A percentile compares a stretch with the other conserved stretches of the same genome.
These are phyloP conservation scores for Galeruca laticollis DNA, from an alignment of 2,888 invertebrate species.

Conservation along the genomic window DNA sequence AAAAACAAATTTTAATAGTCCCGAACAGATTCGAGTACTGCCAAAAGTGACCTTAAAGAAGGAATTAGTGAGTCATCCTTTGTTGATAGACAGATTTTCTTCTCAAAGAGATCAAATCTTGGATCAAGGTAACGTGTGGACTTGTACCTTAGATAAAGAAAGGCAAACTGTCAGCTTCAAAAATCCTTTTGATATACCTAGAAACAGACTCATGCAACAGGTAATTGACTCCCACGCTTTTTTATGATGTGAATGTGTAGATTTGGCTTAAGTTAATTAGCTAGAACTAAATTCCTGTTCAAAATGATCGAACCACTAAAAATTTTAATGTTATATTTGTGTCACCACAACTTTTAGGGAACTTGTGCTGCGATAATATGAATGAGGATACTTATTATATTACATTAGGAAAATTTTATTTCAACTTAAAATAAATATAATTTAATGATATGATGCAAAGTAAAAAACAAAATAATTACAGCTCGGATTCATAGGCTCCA, in stretches of 20 bases:
- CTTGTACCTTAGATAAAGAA: constrained; percentile 72
- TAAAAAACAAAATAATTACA: no score
- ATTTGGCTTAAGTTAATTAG: no score
- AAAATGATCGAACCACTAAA: no score
- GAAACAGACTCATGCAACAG: constrained; percentile 90
- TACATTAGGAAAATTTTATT: no score
- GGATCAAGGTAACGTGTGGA: constrained; percentile 83
- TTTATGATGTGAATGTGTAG: not conserved
- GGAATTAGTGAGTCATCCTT: constrained; percentile 85
- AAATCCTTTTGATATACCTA: constrained; percentile 96
- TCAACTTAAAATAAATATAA: no score
- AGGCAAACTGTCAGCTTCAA: constrained; percentile 79
- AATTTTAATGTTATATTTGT: no score
- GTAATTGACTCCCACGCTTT: constrained; percentile 56
- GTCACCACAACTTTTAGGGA: no score
- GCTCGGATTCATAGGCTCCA: no score
- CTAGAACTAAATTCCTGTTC: no score
- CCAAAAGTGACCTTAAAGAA: constrained; percentile 76
- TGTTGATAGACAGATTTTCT: constrained; percentile 84
- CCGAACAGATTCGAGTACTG: constrained; percentile 67
- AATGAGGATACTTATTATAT: no score
- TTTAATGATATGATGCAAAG: no score
- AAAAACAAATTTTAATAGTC: constrained; percentile 54
- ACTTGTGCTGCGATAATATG: no score
- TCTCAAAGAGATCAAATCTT: constrained; percentile 86